Percentiles rank a stretch among this genome's conserved stretches.
phyloP scores from a whole-genome alignment of 2,113 vertebrate species.

The Misgurnus mizolepis region DNA sequence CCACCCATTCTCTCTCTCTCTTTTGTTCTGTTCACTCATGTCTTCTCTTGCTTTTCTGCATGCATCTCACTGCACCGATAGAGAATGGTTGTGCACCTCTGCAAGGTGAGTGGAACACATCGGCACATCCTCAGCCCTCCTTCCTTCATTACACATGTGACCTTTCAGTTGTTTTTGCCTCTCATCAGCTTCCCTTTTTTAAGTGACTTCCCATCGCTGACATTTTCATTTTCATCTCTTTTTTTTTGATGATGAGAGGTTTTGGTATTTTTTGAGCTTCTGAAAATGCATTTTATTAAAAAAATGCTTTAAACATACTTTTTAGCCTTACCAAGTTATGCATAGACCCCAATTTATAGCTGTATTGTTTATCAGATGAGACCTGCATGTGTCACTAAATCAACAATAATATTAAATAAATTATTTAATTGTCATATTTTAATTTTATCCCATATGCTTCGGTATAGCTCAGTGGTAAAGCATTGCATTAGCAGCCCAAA shows the following conservation, averaged over 20 bases:
- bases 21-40: constrained; percentile 82
- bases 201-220: neutral
- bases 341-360: neutral
- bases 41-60: constrained; percentile 92
- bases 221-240: neutral
- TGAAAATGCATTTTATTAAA: neutral
- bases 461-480: no score
- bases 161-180: constrained; percentile 35
- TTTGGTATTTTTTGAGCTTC: neutral
- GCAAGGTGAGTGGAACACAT: constrained; percentile 93
- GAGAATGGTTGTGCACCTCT: constrained; percentile 98
- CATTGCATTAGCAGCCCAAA: no score
- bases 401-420: no score
- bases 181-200: neutral
- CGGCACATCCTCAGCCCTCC: constrained; percentile 74
- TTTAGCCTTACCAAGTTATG: neutral
- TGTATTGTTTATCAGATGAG: neutral
- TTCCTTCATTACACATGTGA: constrained; percentile 31
- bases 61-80: constrained; percentile 91
- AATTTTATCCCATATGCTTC: no score
- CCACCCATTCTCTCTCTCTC: constrained; percentile 66
- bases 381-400: neutral
- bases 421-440: neutral
- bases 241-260: neutral
- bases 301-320: neutral